Conservation (phyloP, 2,797 vertebrate genomes). For the Melanotaenia parkinsoni region DNA sequence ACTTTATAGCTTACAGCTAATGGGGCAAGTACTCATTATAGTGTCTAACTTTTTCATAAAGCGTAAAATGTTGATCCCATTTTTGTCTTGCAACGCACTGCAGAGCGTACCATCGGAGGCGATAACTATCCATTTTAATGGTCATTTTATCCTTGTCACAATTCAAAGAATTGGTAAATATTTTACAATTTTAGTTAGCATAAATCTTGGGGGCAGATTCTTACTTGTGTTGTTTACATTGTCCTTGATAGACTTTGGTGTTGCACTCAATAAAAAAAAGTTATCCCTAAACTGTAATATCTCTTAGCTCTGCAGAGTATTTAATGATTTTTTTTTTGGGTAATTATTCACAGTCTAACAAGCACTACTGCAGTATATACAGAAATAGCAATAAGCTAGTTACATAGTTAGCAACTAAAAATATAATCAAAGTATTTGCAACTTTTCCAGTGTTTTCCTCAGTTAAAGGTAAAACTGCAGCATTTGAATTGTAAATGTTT, state of each 20-base stretch:
- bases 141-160: constrained; percentile 28
- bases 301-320: not conserved
- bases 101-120: constrained; percentile 39
- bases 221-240: not conserved
- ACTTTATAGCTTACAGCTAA: constrained; percentile 52
- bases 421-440: not conserved
- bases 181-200: not conserved
- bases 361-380: not conserved
- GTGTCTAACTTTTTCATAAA: constrained; percentile 38
- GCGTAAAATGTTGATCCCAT: constrained; percentile 24
- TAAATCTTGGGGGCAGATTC: not conserved
- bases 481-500: not conserved
- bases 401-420: not conserved
- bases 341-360: not conserved
- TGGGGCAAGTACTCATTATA: constrained; percentile 65
- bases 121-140: constrained; percentile 53
- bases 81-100: constrained; percentile 29
- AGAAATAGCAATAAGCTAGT: not conserved
- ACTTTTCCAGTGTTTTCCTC: not conserved
- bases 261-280: not conserved
- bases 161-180: constrained; percentile 12
- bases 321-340: not conserved
- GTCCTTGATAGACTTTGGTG: not conserved
- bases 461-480: not conserved
- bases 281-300: not conserved